Percentiles rank a stretch among this genome's conserved stretches.
These are phyloP conservation scores for Emmelina monodactyla DNA, from an alignment of 2,888 invertebrate species.

Conservation along the genomic window DNA sequence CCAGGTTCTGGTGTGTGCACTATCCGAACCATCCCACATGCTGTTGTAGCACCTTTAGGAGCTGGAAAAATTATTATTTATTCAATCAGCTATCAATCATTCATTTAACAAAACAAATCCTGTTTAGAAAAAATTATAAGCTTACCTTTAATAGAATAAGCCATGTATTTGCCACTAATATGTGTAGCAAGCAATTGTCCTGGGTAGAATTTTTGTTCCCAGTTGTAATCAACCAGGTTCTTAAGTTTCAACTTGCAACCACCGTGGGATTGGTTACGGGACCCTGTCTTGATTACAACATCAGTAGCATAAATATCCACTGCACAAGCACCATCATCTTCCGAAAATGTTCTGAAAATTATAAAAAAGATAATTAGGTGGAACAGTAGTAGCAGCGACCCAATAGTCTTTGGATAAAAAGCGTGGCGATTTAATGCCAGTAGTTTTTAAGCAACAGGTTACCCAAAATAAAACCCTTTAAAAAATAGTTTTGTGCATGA, in stretches of 20 bases:
- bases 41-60: conserved; percentile 42
- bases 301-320: conserved; percentile 66
- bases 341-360: conserved; percentile 61
- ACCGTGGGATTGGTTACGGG: conserved; percentile 79
- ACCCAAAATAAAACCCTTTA: no score
- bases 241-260: conserved; percentile 90
- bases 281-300: conserved; percentile 74
- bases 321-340: conserved; percentile 67
- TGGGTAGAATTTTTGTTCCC: conserved; percentile 88
- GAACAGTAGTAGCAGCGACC: no score
- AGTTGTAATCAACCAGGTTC: conserved; percentile 90
- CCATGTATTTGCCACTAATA: conserved; percentile 83
- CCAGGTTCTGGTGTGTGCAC: conserved; percentile 73
- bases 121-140: background rate
- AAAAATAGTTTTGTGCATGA: conserved; percentile 3
- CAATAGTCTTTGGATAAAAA: no score
- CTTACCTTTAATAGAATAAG: conserved; percentile 89
- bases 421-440: no score
- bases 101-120: background rate
- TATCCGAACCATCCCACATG: conserved; percentile 81
- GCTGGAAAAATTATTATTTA: conserved; percentile 24
- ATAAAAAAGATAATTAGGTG: no score
- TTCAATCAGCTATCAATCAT: background rate
- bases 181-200: conserved; percentile 91
- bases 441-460: no score